Conservation (phyloP, 2,113 vertebrate genomes). For the Nipponia nippon region DNA sequence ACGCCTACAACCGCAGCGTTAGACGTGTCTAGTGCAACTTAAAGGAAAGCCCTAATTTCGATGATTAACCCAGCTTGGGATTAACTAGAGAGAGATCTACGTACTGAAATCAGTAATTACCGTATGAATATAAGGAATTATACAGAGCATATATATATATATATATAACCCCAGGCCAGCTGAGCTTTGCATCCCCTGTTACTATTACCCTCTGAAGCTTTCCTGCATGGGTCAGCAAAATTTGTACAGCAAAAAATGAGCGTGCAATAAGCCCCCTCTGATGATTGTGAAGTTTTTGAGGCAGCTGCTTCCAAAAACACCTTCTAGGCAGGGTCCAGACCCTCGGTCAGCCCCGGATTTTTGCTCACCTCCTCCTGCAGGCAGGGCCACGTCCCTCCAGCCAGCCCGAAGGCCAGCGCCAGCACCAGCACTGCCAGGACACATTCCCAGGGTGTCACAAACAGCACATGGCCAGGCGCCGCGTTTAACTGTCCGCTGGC, state of each 20-base stretch:
- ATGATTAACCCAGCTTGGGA: rapidly evolving
- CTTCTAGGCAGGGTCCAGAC: not conserved
- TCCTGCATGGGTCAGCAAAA: not conserved
- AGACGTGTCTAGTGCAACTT: rapidly evolving
- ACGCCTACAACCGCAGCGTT: rapidly evolving
- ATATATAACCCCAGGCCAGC: rapidly evolving
- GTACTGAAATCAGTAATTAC: not conserved
- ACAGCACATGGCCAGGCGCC: not conserved
- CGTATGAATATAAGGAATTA: not conserved
- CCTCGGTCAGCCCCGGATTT: not conserved
- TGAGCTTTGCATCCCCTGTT: not conserved
- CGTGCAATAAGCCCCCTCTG: rapidly evolving
- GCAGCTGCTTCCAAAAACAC: not conserved
- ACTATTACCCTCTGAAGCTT: not conserved
- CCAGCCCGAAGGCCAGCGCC: not conserved
- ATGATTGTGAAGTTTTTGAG: rapidly evolving
- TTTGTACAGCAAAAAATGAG: not conserved
- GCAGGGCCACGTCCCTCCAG: not conserved
- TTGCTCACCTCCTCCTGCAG: not conserved
- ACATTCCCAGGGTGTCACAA: conserved; percentile 40
- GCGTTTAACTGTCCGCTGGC: not conserved
- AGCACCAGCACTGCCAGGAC: not conserved
- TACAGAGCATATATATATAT: not conserved
- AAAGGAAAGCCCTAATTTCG: not conserved
- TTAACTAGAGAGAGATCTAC: not conserved